Percentiles rank a stretch among this genome's conserved stretches.
Evolutionary conservation across 1,140 invertebrate species (phyloP).

Genomic region (Maconellicoccus hirsutus): DNA sequence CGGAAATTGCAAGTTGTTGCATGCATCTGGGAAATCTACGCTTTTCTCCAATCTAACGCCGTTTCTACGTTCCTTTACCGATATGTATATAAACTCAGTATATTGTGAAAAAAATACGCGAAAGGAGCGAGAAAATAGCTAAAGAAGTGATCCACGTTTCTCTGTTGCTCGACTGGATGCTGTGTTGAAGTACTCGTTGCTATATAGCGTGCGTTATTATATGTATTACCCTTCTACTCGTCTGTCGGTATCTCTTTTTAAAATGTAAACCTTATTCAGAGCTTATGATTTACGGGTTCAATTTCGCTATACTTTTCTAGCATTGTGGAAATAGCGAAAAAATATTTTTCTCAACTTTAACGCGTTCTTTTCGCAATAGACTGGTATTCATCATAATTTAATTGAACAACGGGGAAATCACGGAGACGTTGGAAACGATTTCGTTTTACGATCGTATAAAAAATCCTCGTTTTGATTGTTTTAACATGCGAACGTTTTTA

Average conservation of each 20-base stretch:
- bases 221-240: background rate
- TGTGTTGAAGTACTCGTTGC: no score
- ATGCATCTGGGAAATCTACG: conserved; percentile 20
- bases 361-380: background rate
- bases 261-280: conserved; percentile 19
- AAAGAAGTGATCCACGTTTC: no score
- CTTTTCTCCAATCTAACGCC: conserved; percentile 18
- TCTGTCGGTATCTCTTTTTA: background rate
- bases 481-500: background rate
- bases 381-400: conserved; percentile 15
- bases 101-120: no score
- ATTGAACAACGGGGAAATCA: conserved; percentile 20
- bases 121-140: no score
- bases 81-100: background rate
- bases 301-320: background rate
- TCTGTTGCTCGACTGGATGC: no score
- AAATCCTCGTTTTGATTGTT: background rate
- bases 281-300: conserved; percentile 18
- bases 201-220: background rate
- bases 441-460: background rate
- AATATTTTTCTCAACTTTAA: background rate
- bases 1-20: conserved; percentile 25
- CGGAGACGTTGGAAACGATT: background rate
- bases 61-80: no score
- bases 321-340: no score